Base-by-base conservation (phyloP, 2,113 vertebrate species). In the Seriola dumerili region DNA sequence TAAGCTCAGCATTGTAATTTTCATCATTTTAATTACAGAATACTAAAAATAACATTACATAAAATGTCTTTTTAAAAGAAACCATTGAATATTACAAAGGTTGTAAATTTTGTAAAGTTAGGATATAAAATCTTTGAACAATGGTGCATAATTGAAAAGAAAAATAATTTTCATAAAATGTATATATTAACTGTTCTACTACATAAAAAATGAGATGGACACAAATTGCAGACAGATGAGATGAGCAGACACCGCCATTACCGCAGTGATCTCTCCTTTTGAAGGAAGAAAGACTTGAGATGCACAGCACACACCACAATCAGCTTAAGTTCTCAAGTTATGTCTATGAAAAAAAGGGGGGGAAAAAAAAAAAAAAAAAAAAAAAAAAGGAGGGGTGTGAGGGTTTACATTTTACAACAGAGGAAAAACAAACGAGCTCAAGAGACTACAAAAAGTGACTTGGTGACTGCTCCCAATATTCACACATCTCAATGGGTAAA, bases 41-140 rank as follows among this genome's bases (percentile, higher is more conserved):
- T 95, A 92, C 95, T 95, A 95, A 95, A 95, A 95, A 95, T 94
- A 95, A 95, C 92, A 94, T 93, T 94, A 95, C 94, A 95, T 95
- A 95, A 94, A 95, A 94, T 88, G 92, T 94, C 81, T 93, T 94
- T 93, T 95, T 94, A 93, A 95, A 95, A 94, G 93, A 94, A 95
- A 94, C 91, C 90, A 95, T 92, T 94, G 88, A 94, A 94, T 94
- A 95, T 95, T 95, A 95, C 95, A 96, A 96, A 95, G 94, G 89
- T 92, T 94, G 92, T 91, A 94, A 94, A 95, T 94, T 90, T 94
- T 94, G 93, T 94, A 94, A 95, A 94, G 93, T 94, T 94, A 94
- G 92, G 88, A 94, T 96, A 95, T 94, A 95, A 96, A 95, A 95
- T 95, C 91, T 95, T 95, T 95, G 93, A 95, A 92, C 93, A 95